These are phyloP conservation scores for Pangasius djambal DNA, from an alignment of 2,797 vertebrate species.

Conservation along the genomic window DNA sequence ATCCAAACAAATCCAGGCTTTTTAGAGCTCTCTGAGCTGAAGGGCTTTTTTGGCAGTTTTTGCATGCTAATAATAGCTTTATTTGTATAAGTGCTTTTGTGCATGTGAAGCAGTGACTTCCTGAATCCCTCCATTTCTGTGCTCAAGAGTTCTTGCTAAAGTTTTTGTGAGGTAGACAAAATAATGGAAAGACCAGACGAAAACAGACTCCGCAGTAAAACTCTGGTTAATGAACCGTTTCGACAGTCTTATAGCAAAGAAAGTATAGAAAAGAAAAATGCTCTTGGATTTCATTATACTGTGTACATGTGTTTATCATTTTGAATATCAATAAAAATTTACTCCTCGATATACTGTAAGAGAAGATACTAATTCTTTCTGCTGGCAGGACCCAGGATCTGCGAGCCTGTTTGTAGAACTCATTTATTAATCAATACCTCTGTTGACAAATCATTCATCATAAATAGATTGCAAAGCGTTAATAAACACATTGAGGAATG, in stretches of 20 bases:
- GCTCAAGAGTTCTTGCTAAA: constrained; percentile 1
- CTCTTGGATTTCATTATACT: neutral
- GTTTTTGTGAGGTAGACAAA: neutral
- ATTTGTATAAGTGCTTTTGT: constrained; percentile 12
- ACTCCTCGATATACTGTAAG: neutral
- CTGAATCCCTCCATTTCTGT: neutral
- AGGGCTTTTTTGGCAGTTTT: constrained; percentile 15
- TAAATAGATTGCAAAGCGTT: neutral
- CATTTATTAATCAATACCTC: neutral
- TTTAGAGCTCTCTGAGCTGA: neutral
- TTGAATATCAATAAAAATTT: neutral
- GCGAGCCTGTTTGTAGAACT: neutral
- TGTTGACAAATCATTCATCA: neutral
- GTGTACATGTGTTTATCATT: neutral
- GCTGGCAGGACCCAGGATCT: neutral
- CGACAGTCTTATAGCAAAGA: neutral
- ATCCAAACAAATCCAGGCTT: constrained; percentile 7
- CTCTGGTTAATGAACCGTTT: neutral
- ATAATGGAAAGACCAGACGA: constrained; percentile 19
- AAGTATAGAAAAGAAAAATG: neutral
- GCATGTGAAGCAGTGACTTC: constrained; percentile 5
- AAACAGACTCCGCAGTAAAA: neutral
- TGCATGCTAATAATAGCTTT: constrained; percentile 17
- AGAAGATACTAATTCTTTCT: neutral
- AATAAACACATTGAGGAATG: neutral